Conservation (phyloP, 2,797 vertebrate species). For the Enteromius fasciolatus region DNA sequence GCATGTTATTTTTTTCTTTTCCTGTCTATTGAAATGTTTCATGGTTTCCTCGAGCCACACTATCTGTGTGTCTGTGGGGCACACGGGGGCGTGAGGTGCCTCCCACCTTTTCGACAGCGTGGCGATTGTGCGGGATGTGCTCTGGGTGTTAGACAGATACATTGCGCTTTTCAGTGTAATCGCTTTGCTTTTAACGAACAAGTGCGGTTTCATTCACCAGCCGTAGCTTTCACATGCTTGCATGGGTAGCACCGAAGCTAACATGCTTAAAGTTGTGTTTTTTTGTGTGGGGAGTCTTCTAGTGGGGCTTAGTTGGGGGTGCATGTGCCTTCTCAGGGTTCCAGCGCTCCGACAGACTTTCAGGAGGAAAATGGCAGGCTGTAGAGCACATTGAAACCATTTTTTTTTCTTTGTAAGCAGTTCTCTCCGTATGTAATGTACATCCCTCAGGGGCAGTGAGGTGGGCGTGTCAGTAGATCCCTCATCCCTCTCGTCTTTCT, state of each 20-base stretch:
- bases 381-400: conserved; percentile 58
- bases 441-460: conserved; percentile 66
- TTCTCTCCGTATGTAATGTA: conserved; percentile 63
- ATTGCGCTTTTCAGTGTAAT: conserved; percentile 53
- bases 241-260: conserved; percentile 74
- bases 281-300: conserved; percentile 66
- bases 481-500: conserved; percentile 63
- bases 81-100: conserved; percentile 45
- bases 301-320: conserved; percentile 59
- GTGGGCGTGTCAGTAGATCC: conserved; percentile 45
- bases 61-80: conserved; percentile 50
- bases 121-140: conserved; percentile 42
- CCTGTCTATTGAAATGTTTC: conserved; percentile 34
- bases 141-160: conserved; percentile 49
- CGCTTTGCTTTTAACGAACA: conserved; percentile 46
- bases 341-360: conserved; percentile 55
- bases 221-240: conserved; percentile 41
- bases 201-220: conserved; percentile 45
- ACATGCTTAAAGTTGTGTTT: conserved; percentile 79
- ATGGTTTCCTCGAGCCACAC: conserved; percentile 25
- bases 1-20: conserved; percentile 26
- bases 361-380: conserved; percentile 69
- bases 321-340: conserved; percentile 72
- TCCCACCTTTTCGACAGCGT: conserved; percentile 28
- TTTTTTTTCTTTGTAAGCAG: conserved; percentile 39